Conservation (phyloP, 2,113 vertebrate species). For the Todiramphus saurophagus region DNA sequence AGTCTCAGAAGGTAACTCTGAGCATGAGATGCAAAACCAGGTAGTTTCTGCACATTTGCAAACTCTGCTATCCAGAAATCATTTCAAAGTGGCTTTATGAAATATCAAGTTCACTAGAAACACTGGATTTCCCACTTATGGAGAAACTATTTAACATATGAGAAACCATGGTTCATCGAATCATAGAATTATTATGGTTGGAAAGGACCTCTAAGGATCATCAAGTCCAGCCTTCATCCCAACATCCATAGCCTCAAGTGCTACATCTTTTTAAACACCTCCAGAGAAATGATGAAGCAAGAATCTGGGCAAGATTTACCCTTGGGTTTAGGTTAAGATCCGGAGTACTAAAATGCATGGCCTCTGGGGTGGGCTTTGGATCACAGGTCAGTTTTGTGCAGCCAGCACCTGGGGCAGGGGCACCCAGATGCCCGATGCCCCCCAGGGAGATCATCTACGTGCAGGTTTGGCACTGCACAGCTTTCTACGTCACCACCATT, state of each 20-base stretch:
- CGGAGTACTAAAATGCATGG: not conserved
- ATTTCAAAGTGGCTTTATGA: not conserved
- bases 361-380: not conserved
- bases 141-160: conserved; percentile 1
- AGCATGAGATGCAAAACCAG: not conserved
- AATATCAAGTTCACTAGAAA: not conserved
- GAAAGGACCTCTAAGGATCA: no score
- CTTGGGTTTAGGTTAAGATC: not conserved
- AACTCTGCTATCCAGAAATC: conserved; percentile 1
- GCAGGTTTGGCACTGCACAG: not conserved
- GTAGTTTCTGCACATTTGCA: not conserved
- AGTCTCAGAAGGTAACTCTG: not conserved
- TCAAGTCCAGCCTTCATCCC: no score
- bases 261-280: no score
- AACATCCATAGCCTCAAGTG: no score
- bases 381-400: not conserved
- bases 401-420: not conserved
- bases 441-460: not conserved
- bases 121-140: conserved; percentile 3
- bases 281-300: not conserved
- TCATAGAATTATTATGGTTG: no score
- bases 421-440: not conserved
- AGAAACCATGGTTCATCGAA: not conserved
- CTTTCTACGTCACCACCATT: accelerated
- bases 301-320: not conserved